Evolutionary conservation across 2,888 invertebrate genomes (phyloP).

Genomic region (Rutpela maculata): DNA sequence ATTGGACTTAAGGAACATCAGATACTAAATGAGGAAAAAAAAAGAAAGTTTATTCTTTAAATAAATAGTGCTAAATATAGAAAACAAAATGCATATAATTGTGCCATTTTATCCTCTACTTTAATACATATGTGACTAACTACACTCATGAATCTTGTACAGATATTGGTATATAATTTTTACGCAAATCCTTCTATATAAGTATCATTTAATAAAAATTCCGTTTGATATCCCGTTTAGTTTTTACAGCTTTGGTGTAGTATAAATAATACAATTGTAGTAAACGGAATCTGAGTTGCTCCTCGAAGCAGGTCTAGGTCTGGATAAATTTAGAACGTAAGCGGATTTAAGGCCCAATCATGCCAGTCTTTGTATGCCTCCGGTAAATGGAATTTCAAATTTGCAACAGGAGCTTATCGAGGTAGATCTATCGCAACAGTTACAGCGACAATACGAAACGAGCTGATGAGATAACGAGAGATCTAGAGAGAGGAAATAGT

Average conservation of each 20-base stretch:
- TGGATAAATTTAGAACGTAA: constrained; percentile 47
- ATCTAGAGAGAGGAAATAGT: neutral
- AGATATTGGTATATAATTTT: neutral
- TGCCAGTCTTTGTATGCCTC: constrained; percentile 45
- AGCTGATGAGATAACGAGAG: constrained; percentile 11
- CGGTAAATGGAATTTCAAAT: constrained; percentile 52
- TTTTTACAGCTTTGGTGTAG: neutral
- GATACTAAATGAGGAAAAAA: no score
- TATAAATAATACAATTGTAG: neutral
- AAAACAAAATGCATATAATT: no score
- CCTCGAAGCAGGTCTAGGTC: constrained; percentile 20
- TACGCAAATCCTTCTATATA: constrained; percentile 10
- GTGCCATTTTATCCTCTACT: no score
- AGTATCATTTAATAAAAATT: neutral
- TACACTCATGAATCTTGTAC: no score
- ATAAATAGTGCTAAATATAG: no score
- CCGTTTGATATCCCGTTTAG: neutral
- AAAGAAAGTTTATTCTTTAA: no score
- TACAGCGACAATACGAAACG: constrained; percentile 11
- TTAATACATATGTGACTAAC: no score
- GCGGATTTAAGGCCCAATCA: constrained; percentile 55
- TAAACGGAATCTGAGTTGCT: constrained; percentile 10
- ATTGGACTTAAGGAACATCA: no score
- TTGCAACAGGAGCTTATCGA: constrained; percentile 41
- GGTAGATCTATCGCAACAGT: constrained; percentile 33